Evolutionary conservation across 2,113 vertebrate genomes (phyloP), one percentile per base, ranked within the genome.

Genomic region (Ammodytes marinus): DNA sequence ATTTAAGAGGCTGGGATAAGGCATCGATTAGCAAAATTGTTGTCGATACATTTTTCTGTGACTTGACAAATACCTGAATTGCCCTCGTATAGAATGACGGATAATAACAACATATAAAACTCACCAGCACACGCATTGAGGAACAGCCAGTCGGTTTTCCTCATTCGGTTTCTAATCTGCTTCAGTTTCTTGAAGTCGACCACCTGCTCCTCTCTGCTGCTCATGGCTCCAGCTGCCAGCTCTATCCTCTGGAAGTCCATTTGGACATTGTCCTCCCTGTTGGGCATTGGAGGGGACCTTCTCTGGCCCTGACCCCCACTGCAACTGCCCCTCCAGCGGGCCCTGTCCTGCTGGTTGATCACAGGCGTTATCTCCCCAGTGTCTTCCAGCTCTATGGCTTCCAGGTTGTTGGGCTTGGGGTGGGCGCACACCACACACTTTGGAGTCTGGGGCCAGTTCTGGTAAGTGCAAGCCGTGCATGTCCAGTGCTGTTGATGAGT

Each of bases 191-290:
- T 95, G 91, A 98, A 98, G 92, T 98, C 96, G 3, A 98, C 94
- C 89, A 97, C 97, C 39, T 97, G 96, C 69, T 97, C 97, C 78
- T 97, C 97, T 86, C 95, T 96, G 88, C 95, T 96, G 89, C 97
- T 91, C 90, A 90, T 89, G 94, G 96, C 90, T 84, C 90, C 93
- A 95, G 88, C 69, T 95, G 95, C 95, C 49, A 99, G 88, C 95
- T 99, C 97, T 60, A 99, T 99, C 92, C 97, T 96, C 94, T 98
- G 97, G 92, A 98, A 97, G 89, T 99, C 97, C 97, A 97, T 97
- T 88, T 96, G 95, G 93, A 97, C 88, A 4, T 96, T 96, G 0
- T 97, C 96, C 79, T 97, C 97, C 10, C 95, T 96, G 86, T 96
- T 96, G 27, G 93, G 83, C 67, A 93, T 76, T 0, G 97, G 96